Base-by-base conservation (phyloP, 2,888 invertebrate genomes). In the Dolomedes plantarius region DNA sequence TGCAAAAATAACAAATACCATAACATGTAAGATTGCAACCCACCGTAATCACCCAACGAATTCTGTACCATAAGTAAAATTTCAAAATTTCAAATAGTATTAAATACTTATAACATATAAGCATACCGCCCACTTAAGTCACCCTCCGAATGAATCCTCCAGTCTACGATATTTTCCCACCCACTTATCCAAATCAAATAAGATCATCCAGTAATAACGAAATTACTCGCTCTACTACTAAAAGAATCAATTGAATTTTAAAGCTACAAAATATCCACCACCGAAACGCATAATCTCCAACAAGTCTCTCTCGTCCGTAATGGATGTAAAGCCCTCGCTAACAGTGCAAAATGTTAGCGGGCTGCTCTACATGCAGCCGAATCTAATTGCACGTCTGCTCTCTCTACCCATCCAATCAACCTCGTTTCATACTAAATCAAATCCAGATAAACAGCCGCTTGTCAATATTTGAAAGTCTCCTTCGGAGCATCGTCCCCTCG, bases 341-440 rank as follows among this genome's bases (percentile, higher is more conserved):
- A 23, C 19, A 11, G 16, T 16, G 46, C 16, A 41, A 19, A 23
- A 56, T 23, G 56, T 3, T 23, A 56, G 23, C 16, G 5, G 23
- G 23, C 56, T 23, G 56, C 23, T 23, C 23, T 6, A 19, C 56
- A 56, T 19, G 56, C 56, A 23, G 56, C 23, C 23, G n/a, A 56
- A 56, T 56, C 23, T 56, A 56, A 56, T 56, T 23, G 56, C 23
- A 5, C 2, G 23, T 56, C 56, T 23, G 46, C 13, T 16, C n/a
- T 56, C 56, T 2, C 65, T 5, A 69, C 69, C 69, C 41, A 69
- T 41, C 36, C 36, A 74, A 74, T 62, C 74, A 62, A 16, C 41
- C 36, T 31, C 56, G 64, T 64, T 56, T 74, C 19, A 64, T 39
- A 64, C 64, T 56, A 64, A 74, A 74, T 74, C 64, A 62, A 74